These are phyloP conservation scores for Xanthorhoe designata DNA, from an alignment of 2,888 invertebrate genomes.

Conservation along the genomic window DNA sequence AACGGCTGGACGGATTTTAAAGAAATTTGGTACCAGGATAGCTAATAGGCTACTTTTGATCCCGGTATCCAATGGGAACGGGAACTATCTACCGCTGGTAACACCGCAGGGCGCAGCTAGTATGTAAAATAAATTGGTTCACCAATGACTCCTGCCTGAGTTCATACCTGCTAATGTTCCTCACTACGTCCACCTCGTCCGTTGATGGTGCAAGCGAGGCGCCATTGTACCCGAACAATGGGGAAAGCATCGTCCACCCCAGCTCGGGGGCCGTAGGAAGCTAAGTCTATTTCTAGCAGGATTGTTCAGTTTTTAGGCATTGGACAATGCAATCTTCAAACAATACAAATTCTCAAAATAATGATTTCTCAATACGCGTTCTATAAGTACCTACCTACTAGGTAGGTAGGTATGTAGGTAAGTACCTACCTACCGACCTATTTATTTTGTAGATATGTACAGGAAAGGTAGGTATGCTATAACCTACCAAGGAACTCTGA, in stretches of 20 bases:
- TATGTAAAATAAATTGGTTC: too few relatives aligned
- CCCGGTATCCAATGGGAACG: too few relatives aligned
- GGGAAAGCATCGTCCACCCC: constrained; percentile 68
- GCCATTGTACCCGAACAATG: constrained; percentile 78
- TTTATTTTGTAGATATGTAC: background rate
- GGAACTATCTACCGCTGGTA: too few relatives aligned
- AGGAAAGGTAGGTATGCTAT: background rate
- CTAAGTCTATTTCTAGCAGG: constrained; percentile 26
- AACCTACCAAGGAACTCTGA: background rate
- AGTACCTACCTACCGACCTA: background rate
- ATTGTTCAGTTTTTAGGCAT: constrained; percentile 19
- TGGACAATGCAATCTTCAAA: background rate
- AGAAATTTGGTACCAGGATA: too few relatives aligned
- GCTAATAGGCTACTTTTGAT: too few relatives aligned
- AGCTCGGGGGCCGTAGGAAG: constrained; percentile 33
- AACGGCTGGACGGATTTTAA: too few relatives aligned
- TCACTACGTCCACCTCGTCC: constrained; percentile 38
- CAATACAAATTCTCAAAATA: background rate
- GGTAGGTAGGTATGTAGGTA: too few relatives aligned
- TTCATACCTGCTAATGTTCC: constrained; percentile 3
- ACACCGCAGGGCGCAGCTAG: too few relatives aligned
- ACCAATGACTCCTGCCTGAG: too few relatives aligned
- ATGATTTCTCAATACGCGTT: too few relatives aligned
- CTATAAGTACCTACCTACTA: too few relatives aligned
- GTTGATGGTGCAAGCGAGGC: constrained; percentile 65